Conservation (phyloP, 2,797 vertebrate genomes). For the Sciurus carolinensis region DNA sequence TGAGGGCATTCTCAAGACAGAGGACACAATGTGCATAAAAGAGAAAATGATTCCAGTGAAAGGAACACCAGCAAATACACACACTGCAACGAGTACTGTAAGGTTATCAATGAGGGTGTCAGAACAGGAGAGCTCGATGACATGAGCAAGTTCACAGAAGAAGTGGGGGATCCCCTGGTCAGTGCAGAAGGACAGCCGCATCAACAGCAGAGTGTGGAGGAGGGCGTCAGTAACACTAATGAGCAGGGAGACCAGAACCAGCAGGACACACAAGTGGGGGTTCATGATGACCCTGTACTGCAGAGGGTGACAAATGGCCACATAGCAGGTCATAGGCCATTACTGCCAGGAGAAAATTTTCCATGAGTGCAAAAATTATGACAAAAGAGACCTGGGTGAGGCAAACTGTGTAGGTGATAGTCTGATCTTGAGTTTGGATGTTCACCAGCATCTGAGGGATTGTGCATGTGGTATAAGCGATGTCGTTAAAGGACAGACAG, state of each 20-base stretch:
- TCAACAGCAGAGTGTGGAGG: background rate
- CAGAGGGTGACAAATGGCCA: slow-evolving; percentile 75
- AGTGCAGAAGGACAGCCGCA: too few species aligned
- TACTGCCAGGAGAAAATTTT: slow-evolving; percentile 17
- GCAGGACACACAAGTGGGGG: background rate
- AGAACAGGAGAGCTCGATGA: too few species aligned
- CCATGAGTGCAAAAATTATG: background rate
- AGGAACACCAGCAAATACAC: slow-evolving; percentile 50
- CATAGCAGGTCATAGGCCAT: slow-evolving; percentile 70
- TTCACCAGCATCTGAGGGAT: background rate
- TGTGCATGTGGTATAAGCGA: background rate
- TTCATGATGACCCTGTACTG: background rate
- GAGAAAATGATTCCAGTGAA: slow-evolving; percentile 34
- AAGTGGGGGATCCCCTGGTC: too few species aligned
- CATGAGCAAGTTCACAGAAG: too few species aligned
- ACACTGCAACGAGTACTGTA: too few species aligned
- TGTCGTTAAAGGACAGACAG: too few species aligned
- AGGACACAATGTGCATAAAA: background rate
- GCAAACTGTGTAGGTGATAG: slow-evolving; percentile 10
- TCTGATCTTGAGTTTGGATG: background rate
- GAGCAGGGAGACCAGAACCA: background rate
- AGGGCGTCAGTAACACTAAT: background rate
- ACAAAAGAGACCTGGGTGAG: slow-evolving; percentile 2
- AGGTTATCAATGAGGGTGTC: too few species aligned
- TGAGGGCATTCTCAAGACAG: background rate